Conservation (phyloP, 53 echinoderm and acorn worm genomes). For the Astropecten irregularis region DNA sequence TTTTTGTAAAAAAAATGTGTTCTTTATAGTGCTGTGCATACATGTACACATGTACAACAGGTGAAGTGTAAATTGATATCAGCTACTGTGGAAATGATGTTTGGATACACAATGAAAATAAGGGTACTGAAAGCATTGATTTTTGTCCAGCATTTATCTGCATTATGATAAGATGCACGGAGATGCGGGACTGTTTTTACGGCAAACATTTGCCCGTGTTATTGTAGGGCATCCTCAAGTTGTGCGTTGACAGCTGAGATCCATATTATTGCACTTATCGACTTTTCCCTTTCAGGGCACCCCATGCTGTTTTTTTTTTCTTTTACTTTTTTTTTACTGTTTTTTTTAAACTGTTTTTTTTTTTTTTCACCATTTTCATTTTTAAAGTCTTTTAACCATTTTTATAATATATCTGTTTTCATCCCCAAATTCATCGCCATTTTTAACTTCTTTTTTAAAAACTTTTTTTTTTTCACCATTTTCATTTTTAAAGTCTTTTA, state of each 20-base stretch:
- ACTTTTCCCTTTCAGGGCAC: background rate
- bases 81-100: too few species aligned
- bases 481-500: background rate
- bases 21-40: too few species aligned
- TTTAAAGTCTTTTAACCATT: too few species aligned
- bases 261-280: slow-evolving; percentile 8
- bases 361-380: too few species aligned
- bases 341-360: background rate
- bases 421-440: too few species aligned
- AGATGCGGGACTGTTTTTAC: slow-evolving; percentile 7
- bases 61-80: too few species aligned
- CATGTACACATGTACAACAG: too few species aligned
- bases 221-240: slow-evolving; percentile 8
- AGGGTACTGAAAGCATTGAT: background rate
- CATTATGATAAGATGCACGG: background rate
- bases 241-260: slow-evolving; percentile 33
- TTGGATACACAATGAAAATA: too few species aligned
- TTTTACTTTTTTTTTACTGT: background rate
- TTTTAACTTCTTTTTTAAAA: too few species aligned
- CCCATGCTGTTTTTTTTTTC: background rate
- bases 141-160: background rate
- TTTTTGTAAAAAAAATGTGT: too few species aligned
- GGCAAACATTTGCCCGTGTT: slow-evolving; percentile 24
- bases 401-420: too few species aligned
- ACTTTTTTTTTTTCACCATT: background rate